These are phyloP conservation scores for Torymus texanus DNA, from an alignment of 2,888 invertebrate species.

Conservation along the genomic window DNA sequence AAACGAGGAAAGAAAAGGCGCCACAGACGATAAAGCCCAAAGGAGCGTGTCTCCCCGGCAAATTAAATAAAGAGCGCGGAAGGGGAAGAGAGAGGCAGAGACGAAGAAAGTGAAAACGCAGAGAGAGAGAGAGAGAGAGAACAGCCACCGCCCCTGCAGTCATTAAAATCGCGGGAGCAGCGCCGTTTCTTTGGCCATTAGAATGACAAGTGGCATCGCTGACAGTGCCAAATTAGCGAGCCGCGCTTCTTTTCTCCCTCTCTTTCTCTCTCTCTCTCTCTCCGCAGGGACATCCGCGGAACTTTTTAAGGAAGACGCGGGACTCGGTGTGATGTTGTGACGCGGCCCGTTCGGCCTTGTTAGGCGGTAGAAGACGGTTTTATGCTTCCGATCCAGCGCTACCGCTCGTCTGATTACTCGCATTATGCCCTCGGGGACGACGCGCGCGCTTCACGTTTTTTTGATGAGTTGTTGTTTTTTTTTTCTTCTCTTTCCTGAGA, in stretches of 20 bases:
- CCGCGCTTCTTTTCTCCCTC: slow-evolving; percentile 42
- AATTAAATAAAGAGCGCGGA: slow-evolving; percentile 66
- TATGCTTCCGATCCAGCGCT: slow-evolving; percentile 36
- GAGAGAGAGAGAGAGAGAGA: slow-evolving; percentile 33
- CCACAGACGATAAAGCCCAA: slow-evolving; percentile 65
- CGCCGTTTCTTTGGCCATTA: slow-evolving; percentile 69
- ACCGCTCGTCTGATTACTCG: slow-evolving; percentile 46
- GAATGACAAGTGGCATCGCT: slow-evolving; percentile 73
- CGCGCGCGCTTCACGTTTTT: slow-evolving; percentile 1
- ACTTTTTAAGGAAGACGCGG: neutral
- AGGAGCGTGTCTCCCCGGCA: slow-evolving; percentile 65
- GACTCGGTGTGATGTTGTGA: neutral
- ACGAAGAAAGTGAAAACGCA: neutral
- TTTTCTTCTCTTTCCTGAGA: slow-evolving; percentile 2
- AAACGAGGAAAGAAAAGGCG: slow-evolving; percentile 54
- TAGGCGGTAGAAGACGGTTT: slow-evolving; percentile 37
- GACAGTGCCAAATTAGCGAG: slow-evolving; percentile 72
- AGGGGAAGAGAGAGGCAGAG: slow-evolving; percentile 28
- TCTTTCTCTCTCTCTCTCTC: neutral
- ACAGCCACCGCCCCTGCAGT: slow-evolving; percentile 41
- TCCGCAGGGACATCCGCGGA: neutral
- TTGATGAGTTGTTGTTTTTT: slow-evolving; percentile 27
- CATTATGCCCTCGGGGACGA: slow-evolving; percentile 33
- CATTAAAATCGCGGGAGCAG: slow-evolving; percentile 66
- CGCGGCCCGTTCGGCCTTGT: slow-evolving; percentile 15